These are phyloP conservation scores for Drosophila jambulina DNA, from an alignment of 1,140 invertebrate species.

Conservation along the genomic window DNA sequence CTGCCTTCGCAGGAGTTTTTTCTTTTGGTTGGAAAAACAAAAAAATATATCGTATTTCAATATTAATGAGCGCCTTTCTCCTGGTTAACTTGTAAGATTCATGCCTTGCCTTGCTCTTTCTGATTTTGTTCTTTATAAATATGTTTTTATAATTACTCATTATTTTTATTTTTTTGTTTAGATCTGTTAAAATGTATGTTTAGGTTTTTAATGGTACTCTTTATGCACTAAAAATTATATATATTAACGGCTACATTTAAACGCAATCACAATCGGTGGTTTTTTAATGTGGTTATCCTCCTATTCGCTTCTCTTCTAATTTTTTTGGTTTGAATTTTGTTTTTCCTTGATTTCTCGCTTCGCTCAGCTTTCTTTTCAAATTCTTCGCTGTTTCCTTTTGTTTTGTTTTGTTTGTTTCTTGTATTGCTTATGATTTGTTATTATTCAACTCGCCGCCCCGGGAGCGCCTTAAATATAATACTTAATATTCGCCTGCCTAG, in stretches of 20 bases:
- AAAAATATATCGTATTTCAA: conserved; percentile 17
- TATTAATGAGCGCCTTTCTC: conserved; percentile 31
- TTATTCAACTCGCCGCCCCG: conserved; percentile 56
- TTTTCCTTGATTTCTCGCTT: conserved; percentile 42
- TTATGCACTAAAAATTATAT: conserved; percentile 80
- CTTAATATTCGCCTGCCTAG: conserved; percentile 72
- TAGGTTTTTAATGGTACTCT: conserved; percentile 54
- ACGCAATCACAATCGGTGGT: conserved; percentile 85
- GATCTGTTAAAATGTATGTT: conserved; percentile 50
- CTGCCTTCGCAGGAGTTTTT: conserved; percentile 38
- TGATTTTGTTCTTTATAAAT: conserved; percentile 53
- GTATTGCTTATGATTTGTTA: conserved; percentile 77
- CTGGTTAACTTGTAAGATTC: conserved; percentile 14
- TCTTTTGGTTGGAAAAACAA: conserved; percentile 27
- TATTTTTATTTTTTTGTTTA: conserved; percentile 35
- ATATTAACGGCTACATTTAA: conserved; percentile 84
- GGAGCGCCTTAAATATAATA: conserved; percentile 75
- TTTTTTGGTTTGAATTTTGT: conserved; percentile 69
- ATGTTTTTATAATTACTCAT: conserved; percentile 36
- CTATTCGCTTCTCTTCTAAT: conserved; percentile 50
- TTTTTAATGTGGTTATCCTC: conserved; percentile 73
- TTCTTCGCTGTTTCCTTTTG: background rate
- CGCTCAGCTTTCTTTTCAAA: conserved; percentile 32
- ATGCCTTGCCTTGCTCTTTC: conserved; percentile 28
- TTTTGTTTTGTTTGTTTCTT: conserved; percentile 53